Evolutionary conservation across 2,888 invertebrate species (phyloP), one percentile per base, ranked within the genome.

Genomic region (Tetragonisca angustula): DNA sequence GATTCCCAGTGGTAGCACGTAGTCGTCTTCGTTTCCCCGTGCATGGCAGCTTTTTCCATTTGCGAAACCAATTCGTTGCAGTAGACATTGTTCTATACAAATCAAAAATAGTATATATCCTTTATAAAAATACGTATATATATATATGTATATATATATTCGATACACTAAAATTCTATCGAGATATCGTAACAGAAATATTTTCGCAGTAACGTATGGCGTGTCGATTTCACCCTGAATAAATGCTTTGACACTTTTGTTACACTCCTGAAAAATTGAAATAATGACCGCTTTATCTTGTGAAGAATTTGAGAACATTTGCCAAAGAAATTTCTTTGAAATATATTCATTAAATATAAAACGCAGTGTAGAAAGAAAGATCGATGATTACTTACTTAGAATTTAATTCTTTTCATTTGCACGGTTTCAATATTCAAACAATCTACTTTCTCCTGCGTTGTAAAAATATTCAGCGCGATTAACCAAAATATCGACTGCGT

Each of bases 1-100:
- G 50, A 85, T 89, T 89, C 11, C 43, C 43, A 50, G 27, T 59
- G n/a, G 59, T 17, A 13, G 67, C 54, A 24, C 64, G 71, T n/a
- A 64, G 61, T 36, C 67, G 61, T 27, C 71, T 83, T 43, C 75
- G 81, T 49, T 61, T 59, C 19, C 56, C 43, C 64, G 87, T 84
- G 27, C n/a, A 70, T 43, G 62, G 72, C 1, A 72, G 62, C 70
- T 85, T 84, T 56, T 52, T 43, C 69, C 56, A 65, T 21, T n/a
- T 24, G 2, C 9, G n/a, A 64, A 15, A 9, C 2, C 27, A 21
- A n/a, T 32, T 62, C 77, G 71, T 82, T 13, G 19, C 4, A n/a
- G 43, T 3, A 19, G 43, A 11, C 5, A 19, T 21, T n/a, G 11
- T 15, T 6, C 15, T 21, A n/a, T 27, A 24, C 1, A 13, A 21